Base-by-base conservation (phyloP, 2,888 invertebrate genomes). In the Epistrophe grossulariae region DNA sequence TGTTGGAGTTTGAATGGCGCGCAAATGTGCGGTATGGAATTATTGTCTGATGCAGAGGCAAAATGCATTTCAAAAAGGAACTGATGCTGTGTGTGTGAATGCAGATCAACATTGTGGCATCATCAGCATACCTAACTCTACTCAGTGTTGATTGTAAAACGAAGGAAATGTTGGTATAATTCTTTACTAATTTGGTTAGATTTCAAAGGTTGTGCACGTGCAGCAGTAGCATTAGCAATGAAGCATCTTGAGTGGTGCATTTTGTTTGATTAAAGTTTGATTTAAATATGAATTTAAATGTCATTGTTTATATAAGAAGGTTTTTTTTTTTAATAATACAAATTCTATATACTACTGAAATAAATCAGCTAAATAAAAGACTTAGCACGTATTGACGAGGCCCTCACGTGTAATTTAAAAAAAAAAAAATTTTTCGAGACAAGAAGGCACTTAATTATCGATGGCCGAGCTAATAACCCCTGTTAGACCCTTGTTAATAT, bases 121-220 rank as follows among this genome's bases (percentile, higher is more conserved):
- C 45, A 17, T 24, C 17, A 64, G 43, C 7, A 43, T 55, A 50
- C 9, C 50, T 50, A 50, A 11, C 50, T 13, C 6, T 11, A 24
- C 50, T 24, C 7, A 15, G 19, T 43, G 48, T 45, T 59, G 48
- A 48, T 70, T 68, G 60, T 43, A 7, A 43, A 52, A 62, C 15
- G 40, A 38, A 57, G 45, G 17, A 59, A 78, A 78, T 78, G 48
- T 31, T 24, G 1, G 24, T 31, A 4, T 72, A 77, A 50, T 68
- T 43, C 72, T 52, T 64, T 59, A 66, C 82, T 78, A 72, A 78
- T 82, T 82, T 73, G 59, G 66, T 72, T 72, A 40, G 43, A 50
- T 82, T 77, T 82, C 43, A 72, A 57, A 70, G 55, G 28, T 19
- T 62, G 60, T 38, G 17, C 28, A 48, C 43, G 57, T 57, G 45